These are phyloP conservation scores for Enteromius viviparus DNA, from an alignment of 2,797 vertebrate genomes.

Conservation along the genomic window DNA sequence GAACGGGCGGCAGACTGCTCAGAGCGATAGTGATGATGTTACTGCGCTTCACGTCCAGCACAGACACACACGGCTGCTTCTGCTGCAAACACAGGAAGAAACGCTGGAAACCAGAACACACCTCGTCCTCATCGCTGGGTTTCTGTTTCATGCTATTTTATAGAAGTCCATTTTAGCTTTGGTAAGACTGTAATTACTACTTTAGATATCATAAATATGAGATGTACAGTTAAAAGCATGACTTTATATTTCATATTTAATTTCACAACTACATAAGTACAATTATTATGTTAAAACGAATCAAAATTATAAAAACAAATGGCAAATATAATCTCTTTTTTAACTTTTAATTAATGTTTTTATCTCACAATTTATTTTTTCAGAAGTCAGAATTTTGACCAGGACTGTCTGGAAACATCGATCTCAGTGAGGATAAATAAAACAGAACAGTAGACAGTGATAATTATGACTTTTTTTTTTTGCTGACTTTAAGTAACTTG, in stretches of 20 bases:
- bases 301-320: not conserved
- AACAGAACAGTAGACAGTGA: too few relatives aligned
- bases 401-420: too few relatives aligned
- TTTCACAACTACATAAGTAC: too few relatives aligned
- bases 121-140: not conserved
- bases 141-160: not conserved
- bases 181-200: not conserved
- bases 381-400: too few relatives aligned
- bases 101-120: too few relatives aligned
- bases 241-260: not conserved
- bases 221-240: not conserved
- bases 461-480: too few relatives aligned
- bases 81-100: constrained; percentile 53
- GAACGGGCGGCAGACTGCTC: constrained; percentile 76
- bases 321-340: not conserved
- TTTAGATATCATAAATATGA: not conserved
- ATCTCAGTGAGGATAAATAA: too few relatives aligned
- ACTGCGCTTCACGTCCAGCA: constrained; percentile 77
- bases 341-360: not conserved
- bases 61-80: constrained; percentile 71
- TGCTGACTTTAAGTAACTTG: not conserved
- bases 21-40: constrained; percentile 82
- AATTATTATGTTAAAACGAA: not conserved
- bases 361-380: not conserved
- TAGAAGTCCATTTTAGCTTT: not conserved